Evolutionary conservation across 2,888 invertebrate species (phyloP), one percentile per base, ranked within the genome.

Genomic region (Rhagonycha lutea): DNA sequence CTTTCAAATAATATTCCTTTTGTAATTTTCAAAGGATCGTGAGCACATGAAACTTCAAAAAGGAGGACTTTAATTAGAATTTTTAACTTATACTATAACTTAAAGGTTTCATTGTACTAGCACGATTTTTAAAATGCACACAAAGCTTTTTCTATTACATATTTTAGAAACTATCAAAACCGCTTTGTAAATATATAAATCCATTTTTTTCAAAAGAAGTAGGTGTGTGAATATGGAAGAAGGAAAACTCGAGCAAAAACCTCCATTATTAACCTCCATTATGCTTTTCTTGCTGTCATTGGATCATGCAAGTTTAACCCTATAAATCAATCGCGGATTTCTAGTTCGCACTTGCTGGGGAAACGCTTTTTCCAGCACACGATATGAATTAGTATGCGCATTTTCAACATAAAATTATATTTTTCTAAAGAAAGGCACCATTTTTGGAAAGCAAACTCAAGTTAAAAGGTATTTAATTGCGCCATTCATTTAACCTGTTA

Each of bases 1-100:
- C 61, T 69, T 74, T 73, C 71, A 73, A 76, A 76, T 23, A 47
- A 47, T 47, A 47, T 47, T 24, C 63, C 23, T 65, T 65, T 65
- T 65, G 18, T 65, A n/a, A 24, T 24, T 65, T 65, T n/a, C 26
- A 65, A 65, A 62, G 61, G 18, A 63, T 32, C 32, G 32, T 32
- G 32, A 32, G 47, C n/a, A n/a, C 47, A 47, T n/a, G 47, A 47
- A 47, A n/a, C 47, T 47, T 47, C 47, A 47, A 47, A 47, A 47
- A n/a, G n/a, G 47, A n/a, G n/a, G 7, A n/a, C 5, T 47, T 47
- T 47, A 47, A 47, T n/a, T 47, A n/a, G 47, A 47, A 47, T 47
- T 47, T 47, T 47, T 47, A 47, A 47, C n/a, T 47, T 47, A 47
- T 47, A n/a, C 2, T 7, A 7, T 7, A 3, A 47, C 47, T 47